These are phyloP conservation scores for Tenodera sinensis DNA, from an alignment of 2,888 invertebrate species.

Conservation along the genomic window DNA sequence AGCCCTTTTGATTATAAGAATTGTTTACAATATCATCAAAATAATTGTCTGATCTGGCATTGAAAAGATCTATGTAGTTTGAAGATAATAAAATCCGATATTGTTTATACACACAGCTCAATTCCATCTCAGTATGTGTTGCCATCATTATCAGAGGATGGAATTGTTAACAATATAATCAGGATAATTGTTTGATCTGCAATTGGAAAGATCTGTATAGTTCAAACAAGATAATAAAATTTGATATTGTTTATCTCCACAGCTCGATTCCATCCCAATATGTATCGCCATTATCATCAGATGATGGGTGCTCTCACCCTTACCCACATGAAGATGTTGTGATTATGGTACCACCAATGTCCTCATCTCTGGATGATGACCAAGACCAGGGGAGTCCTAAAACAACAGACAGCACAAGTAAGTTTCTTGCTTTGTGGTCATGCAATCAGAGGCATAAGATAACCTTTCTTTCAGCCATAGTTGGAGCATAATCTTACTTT, in stretches of 20 bases:
- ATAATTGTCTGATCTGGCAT: too few species aligned
- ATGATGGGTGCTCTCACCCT: conserved; percentile 3
- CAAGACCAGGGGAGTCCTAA: conserved; percentile 53
- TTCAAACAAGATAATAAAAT: background rate
- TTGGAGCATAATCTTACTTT: background rate
- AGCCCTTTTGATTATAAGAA: too few species aligned
- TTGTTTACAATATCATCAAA: too few species aligned
- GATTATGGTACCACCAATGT: conserved; percentile 52
- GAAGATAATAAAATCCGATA: too few species aligned
- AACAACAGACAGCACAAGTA: conserved; percentile 63
- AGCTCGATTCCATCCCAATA: conserved; percentile 33
- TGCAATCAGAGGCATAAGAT: too few species aligned
- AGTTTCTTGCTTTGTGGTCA: conserved; percentile 32
- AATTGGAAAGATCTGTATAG: background rate
- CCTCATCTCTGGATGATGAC: conserved; percentile 38
- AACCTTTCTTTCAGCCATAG: background rate
- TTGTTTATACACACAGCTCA: conserved; percentile 18
- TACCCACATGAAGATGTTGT: conserved; percentile 45
- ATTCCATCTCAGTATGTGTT: conserved; percentile 31
- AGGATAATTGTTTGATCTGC: too few species aligned
- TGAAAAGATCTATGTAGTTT: background rate
- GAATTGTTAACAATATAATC: background rate
- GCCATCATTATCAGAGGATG: conserved; percentile 22
- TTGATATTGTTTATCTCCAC: background rate
- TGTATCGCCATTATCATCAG: conserved; percentile 25